Base-by-base conservation (phyloP, 2,888 invertebrate genomes). In the Anarsia innoxiella region DNA sequence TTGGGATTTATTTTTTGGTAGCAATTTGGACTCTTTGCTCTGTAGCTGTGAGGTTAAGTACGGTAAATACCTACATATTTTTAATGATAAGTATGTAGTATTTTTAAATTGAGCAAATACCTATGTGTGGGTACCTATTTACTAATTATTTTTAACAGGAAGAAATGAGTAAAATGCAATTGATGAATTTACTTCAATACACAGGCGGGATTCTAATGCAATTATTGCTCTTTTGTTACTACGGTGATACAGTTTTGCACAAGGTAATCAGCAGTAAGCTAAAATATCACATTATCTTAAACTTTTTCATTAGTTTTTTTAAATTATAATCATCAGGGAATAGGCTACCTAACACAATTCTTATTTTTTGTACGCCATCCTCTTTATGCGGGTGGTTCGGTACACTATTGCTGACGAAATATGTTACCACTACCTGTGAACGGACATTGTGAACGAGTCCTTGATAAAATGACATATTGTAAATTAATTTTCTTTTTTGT, bases 1-100 rank as follows among this genome's bases (percentile, higher is more conserved):
- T 80, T 36, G 80, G 78, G 11, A 54, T 75, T n/a, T 82, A 80
- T 50, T 73, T 71, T 37, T 54, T 68, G 4, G 32, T 73, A 4
- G 68, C 71, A 1, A 69, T 75, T 2, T 38, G 78, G 1, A 75
- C 75, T 2, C 34, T 82, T 6, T 80, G 80, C 40, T 61, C 65
- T 1, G 66, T 74, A n/a, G 76, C 77, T 3, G 47, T 80, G 2
- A 56, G 69, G 34, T 45, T 82, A 1, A 69, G 65, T 45, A 53
- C 59, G 50, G 80, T 80, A 53, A 66, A 65, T 40, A 30, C 30
- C 4, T 19, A 19, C n/a, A n/a, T n/a, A n/a, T n/a, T n/a, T n/a
- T n/a, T n/a, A n/a, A n/a, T n/a, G 19, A 19, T 19, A 19, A 19
- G 8, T 19, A 19, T 19, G 19, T n/a, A n/a, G n/a, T n/a, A n/a